Percentiles rank a stretch among this genome's conserved stretches.
Conservation (phyloP, 2,888 invertebrate genomes). For the Cistogaster globosa region DNA sequence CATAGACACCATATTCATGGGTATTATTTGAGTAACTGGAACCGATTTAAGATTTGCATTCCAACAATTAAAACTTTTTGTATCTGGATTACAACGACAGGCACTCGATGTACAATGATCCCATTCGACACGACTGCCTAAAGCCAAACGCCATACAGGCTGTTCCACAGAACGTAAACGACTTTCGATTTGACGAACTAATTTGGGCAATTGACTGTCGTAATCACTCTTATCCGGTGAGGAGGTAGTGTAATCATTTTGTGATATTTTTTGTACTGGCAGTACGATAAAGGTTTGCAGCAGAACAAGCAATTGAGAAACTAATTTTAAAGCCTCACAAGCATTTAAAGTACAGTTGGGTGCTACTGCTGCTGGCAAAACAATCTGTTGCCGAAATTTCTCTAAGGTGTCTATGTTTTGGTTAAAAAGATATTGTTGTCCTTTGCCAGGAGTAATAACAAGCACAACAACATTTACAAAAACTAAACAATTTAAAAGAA, state of each 20-base stretch:
- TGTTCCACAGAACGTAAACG: slow-evolving; percentile 87
- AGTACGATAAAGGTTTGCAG: slow-evolving; percentile 53
- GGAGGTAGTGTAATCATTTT: background rate
- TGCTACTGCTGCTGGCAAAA: slow-evolving; percentile 75
- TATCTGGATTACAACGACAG: slow-evolving; percentile 87
- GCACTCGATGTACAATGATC: slow-evolving; percentile 86
- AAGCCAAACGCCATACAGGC: slow-evolving; percentile 86
- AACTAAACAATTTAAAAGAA: background rate
- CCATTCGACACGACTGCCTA: slow-evolving; percentile 84
- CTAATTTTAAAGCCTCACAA: slow-evolving; percentile 83
- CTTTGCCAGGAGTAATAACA: slow-evolving; percentile 21
- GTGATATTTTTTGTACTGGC: slow-evolving; percentile 11
- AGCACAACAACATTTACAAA: background rate
- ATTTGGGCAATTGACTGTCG: slow-evolving; percentile 77
- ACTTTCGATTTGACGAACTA: slow-evolving; percentile 84
- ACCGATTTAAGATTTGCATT: slow-evolving; percentile 84
- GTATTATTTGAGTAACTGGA: slow-evolving; percentile 86
- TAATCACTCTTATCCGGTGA: slow-evolving; percentile 4
- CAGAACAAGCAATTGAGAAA: slow-evolving; percentile 79
- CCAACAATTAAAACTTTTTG: slow-evolving; percentile 87
- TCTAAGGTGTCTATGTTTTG: slow-evolving; percentile 74
- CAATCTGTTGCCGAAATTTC: slow-evolving; percentile 76
- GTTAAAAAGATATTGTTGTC: slow-evolving; percentile 21
- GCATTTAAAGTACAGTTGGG: slow-evolving; percentile 83
- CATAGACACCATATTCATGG: slow-evolving; percentile 86